Base-by-base conservation (phyloP, 2,113 vertebrate genomes). In the Anolis sagrei region DNA sequence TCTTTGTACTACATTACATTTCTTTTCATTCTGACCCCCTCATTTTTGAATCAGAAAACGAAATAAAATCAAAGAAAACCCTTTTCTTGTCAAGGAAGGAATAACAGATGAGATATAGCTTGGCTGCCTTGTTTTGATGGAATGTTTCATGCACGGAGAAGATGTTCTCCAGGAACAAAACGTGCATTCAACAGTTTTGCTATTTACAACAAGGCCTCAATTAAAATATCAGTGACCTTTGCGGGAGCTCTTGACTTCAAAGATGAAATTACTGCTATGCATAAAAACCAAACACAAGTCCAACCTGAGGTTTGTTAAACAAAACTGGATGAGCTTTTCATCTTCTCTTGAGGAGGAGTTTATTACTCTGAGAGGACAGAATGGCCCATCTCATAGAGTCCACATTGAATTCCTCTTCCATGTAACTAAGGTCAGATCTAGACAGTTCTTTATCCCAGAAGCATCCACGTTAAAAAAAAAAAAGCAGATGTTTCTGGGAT, bases 111-210 rank as follows among this genome's bases (percentile, higher is more conserved):
- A 78, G 36, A 29, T 82, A 69, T n/a, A 76, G 19, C 27, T 66
- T 70, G 34, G 68, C 27, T 73, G 18, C 7, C 19, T 61, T 58
- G 32, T 62, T 81, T 74, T 61, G 79, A 90, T 74, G 18, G 36
- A 93, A 68, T 4, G 34, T 0, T 39, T 61, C 4, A 1, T 83
- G 76, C 51, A 1, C 13, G 9, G 74, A 86, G 77, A 91, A 70
- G 77, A 39, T 1, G 79, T 70, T 61, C 5, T 21, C 1, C 34
- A 76, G 49, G 54, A 49, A 32, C 8, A 87, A 87, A 27, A 61
- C 1, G 18, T 32, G 0, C 72, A 61, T 72, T 62, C 64, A 2
- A 44, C 79, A 2, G 11, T 51, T 81, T 85, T 32, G 10, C 77
- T 80, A 32, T 0, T 74, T 83, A 4, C 18, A 70, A 23, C 68